A percentile compares a stretch with the other conserved stretches of the same genome.
phyloP scores from a whole-genome alignment of 1,140 invertebrate genomes.

The Stratiolaelaps scimitus region DNA sequence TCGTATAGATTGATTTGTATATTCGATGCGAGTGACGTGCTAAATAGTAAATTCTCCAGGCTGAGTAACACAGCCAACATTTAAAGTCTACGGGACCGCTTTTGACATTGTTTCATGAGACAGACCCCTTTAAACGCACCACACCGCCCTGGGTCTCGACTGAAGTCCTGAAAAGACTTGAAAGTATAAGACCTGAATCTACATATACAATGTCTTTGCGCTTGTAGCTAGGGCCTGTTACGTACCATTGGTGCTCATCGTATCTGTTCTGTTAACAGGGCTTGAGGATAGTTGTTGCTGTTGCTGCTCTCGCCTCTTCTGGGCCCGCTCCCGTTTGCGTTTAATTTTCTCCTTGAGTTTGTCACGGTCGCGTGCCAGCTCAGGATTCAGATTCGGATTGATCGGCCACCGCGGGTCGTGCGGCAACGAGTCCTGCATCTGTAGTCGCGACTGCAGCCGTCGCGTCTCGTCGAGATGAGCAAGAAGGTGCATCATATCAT shows the following conservation, averaged over 20 bases:
- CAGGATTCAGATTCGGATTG: constrained; percentile 19
- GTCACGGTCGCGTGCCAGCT: constrained; percentile 11
- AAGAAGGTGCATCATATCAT: constrained; percentile 22
- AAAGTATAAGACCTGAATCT: too few species aligned
- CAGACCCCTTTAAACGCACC: too few species aligned
- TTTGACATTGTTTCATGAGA: too few species aligned
- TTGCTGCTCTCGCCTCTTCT: constrained; percentile 5
- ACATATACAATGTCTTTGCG: too few species aligned
- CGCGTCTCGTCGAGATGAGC: constrained; percentile 15
- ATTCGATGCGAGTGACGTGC: too few species aligned
- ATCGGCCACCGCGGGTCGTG: constrained; percentile 15
- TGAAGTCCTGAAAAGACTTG: too few species aligned
- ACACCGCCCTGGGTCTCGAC: too few species aligned
- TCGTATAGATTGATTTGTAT: too few species aligned
- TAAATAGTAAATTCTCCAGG: too few species aligned
- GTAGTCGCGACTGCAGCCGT: constrained; percentile 16
- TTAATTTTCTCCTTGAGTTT: constrained; percentile 29
- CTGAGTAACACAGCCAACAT: too few species aligned
- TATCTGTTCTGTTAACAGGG: neutral
- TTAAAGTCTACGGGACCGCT: too few species aligned
- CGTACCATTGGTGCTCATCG: constrained; percentile 19
- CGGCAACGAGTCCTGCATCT: constrained; percentile 18
- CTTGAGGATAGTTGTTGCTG: neutral
- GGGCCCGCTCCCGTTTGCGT: constrained; percentile 13
- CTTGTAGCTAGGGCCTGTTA: too few species aligned